These are phyloP conservation scores for Cephus cinctus DNA, from an alignment of 1,140 invertebrate genomes.

Conservation along the genomic window DNA sequence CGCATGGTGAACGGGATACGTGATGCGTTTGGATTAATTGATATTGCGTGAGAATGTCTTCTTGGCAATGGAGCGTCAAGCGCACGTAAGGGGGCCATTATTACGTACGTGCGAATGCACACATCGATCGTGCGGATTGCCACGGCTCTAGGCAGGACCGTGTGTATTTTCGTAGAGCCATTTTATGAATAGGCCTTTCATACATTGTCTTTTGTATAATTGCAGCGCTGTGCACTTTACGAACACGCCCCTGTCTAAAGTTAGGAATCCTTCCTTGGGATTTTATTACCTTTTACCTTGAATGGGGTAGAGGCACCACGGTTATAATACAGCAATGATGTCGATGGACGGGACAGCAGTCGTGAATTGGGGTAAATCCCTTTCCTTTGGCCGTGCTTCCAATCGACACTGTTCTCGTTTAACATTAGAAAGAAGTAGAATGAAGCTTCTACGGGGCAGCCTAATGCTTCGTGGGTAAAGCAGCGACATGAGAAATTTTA, in stretches of 20 bases:
- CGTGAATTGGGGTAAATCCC: slow-evolving; percentile 45
- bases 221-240: too few relatives aligned
- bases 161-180: too few relatives aligned
- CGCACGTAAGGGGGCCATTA: too few relatives aligned
- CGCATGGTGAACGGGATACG: too few relatives aligned
- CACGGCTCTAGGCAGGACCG: background rate
- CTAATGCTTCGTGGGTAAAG: slow-evolving; percentile 22
- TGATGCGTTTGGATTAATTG: too few relatives aligned
- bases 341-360: slow-evolving; percentile 49
- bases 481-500: too few relatives aligned
- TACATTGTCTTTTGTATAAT: too few relatives aligned
- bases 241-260: too few relatives aligned
- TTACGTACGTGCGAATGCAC: slow-evolving; percentile 15
- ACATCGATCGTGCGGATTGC: slow-evolving; percentile 25
- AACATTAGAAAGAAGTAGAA: slow-evolving; percentile 46
- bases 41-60: too few relatives aligned
- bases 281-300: slow-evolving; percentile 47
- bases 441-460: slow-evolving; percentile 31
- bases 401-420: slow-evolving; percentile 46
- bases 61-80: too few relatives aligned
- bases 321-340: slow-evolving; percentile 48
- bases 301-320: slow-evolving; percentile 43
- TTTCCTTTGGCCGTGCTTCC: slow-evolving; percentile 44
- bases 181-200: too few relatives aligned
- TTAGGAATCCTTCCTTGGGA: slow-evolving; percentile 22